Evolutionary conservation across 2,888 invertebrate genomes (phyloP), one percentile per base, ranked within the genome.

Genomic region (Blastobasis lacticolella): DNA sequence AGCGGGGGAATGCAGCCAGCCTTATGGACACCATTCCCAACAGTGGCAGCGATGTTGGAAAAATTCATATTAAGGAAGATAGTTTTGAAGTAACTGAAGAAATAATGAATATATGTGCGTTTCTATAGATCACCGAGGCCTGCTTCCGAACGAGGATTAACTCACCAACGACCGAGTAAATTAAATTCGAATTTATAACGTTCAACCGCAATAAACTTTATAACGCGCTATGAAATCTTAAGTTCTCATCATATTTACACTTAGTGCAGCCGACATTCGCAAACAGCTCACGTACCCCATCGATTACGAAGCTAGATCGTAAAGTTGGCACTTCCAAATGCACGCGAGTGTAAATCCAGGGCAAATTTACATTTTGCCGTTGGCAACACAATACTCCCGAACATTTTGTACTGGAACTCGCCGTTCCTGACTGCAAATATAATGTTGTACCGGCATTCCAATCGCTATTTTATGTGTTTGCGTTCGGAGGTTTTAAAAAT

Each of bases 241-340:
- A 68, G 45, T 49, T 52, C 49, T 57, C 57, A 61, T 64, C 58
- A 62, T 62, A 63, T 64, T 61, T 61, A 66, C 66, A 63, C 61
- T 62, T 52, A 54, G 52, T 55, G 54, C 59, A 49, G 52, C 54
- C 38, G 9, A 59, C 51, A 60, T 71, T 66, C 45, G 61, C 53
- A 66, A 52, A 55, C 64, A 45, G 59, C 55, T 69, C 78, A 78
- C 75, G 77, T 73, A 49, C 55, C 46, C 67, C 63, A 72, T 77
- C 71, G 73, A 78, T 77, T 73, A 69, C 68, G 66, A 56, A 59
- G 57, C 61, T 57, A 53, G 66, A 69, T 76, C 76, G 72, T 78
- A 76, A 77, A 77, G 62, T 69, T 66, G 70, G 66, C 73, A 67
- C 68, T 66, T 63, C 63, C 66, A 62, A 68, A 71, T 69, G 66